These are phyloP conservation scores for Sycophaga agraensis DNA, from an alignment of 1,140 invertebrate genomes.

Conservation along the genomic window DNA sequence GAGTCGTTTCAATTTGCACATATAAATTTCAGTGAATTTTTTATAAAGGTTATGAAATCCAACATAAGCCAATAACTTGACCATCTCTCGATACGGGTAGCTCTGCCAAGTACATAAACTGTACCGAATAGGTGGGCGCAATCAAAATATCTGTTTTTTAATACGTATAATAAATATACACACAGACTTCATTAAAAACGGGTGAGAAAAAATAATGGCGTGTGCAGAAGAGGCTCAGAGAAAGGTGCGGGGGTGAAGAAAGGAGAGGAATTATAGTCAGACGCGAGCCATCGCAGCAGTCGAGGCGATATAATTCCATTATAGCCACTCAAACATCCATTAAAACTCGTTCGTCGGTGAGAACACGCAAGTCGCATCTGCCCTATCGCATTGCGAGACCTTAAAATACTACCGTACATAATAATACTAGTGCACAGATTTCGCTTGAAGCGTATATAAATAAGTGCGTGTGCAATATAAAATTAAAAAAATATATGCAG, in stretches of 20 bases:
- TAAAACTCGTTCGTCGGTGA: background rate
- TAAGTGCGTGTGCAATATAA: no score
- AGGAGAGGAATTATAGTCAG: conserved; percentile 6
- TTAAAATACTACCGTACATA: background rate
- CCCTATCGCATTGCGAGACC: background rate
- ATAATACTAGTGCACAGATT: background rate
- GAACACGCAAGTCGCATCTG: background rate
- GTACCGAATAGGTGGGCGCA: no score
- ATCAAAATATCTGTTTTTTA: no score
- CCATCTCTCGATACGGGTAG: no score
- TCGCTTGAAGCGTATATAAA: background rate
- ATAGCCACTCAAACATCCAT: conserved; percentile 14
- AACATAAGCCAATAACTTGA: no score
- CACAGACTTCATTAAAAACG: no score
- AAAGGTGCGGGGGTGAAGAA: background rate
- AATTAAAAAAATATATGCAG: no score
- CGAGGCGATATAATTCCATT: background rate
- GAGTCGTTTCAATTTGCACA: no score
- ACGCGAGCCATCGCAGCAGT: background rate
- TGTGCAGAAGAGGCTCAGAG: background rate
- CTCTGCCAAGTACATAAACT: no score
- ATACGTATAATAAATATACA: no score
- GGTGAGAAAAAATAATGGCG: background rate
- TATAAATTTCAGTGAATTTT: no score
- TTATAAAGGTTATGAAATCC: no score